Conservation (phyloP, 1,140 invertebrate genomes). For the Diuraphis noxia region DNA sequence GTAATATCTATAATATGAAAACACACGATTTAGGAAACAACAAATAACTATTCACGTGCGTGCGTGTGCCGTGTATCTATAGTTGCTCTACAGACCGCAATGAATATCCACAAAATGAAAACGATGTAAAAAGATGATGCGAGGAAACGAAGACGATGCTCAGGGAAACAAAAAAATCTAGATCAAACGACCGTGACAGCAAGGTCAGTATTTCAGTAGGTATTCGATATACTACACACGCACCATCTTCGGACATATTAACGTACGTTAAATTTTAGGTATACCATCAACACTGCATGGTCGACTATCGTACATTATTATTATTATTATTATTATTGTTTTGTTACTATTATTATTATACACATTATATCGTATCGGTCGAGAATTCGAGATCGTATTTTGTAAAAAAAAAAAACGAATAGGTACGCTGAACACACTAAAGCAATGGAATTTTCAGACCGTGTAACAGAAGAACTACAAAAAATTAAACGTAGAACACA, state of each 20-base stretch:
- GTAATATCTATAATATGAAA: neutral
- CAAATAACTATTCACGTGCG: neutral
- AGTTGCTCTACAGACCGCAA: neutral
- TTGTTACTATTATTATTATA: neutral
- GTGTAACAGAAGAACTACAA: conserved; percentile 22
- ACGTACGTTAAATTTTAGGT: neutral
- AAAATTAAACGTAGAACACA: neutral
- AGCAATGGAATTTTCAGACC: conserved; percentile 22
- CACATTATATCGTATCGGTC: neutral
- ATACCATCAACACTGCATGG: neutral
- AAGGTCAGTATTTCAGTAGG: conserved; percentile 49
- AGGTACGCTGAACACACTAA: neutral
- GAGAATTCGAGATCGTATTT: neutral
- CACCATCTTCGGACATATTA: neutral
- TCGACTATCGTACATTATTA: neutral
- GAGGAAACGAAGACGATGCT: neutral
- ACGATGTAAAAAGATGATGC: neutral
- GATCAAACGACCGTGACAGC: conserved; percentile 38
- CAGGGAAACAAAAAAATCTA: neutral
- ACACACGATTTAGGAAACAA: neutral
- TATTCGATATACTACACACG: neutral
- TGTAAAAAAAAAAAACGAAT: neutral
- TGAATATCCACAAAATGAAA: conserved; percentile 6
- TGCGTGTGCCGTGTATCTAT: too few relatives aligned
- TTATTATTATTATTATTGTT: neutral